A percentile compares a stretch with the other conserved stretches of the same genome.
Conservation (phyloP, 2,113 vertebrate species). For the Cricetomys ansorgei region DNA sequence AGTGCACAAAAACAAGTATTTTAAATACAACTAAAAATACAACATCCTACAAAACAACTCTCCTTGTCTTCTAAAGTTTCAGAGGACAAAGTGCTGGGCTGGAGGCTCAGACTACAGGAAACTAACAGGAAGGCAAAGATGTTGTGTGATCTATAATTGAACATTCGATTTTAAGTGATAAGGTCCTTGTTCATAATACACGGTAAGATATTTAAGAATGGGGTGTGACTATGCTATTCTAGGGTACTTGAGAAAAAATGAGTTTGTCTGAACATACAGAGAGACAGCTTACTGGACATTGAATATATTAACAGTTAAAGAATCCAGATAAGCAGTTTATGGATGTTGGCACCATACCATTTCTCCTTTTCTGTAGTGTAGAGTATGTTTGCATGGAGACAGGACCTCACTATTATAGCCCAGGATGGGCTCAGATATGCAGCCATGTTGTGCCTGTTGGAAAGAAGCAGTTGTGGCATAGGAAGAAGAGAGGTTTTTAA, state of each 20-base stretch:
- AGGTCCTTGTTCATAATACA: neutral
- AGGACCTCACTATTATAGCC: neutral
- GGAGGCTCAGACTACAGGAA: neutral
- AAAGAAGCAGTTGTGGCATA: neutral
- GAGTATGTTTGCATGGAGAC: neutral
- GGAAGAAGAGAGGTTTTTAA: neutral
- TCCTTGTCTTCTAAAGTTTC: neutral
- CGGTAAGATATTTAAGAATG: neutral
- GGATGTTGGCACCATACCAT: neutral
- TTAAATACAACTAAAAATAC: too few species aligned
- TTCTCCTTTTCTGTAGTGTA: slow-evolving; percentile 10
- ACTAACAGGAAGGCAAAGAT: neutral
- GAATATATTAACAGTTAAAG: neutral
- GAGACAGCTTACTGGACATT: neutral
- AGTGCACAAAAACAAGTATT: too few species aligned
- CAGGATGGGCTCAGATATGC: too few species aligned
- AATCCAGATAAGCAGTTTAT: neutral
- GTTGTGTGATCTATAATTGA: neutral
- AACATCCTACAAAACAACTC: neutral
- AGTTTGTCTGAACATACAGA: neutral
- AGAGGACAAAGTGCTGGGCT: neutral
- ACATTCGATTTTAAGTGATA: neutral
- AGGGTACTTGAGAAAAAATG: neutral
- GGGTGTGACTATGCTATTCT: neutral
- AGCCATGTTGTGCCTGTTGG: neutral